phyloP scores from a whole-genome alignment of 2,888 invertebrate genomes.

The Melipona beecheii region DNA sequence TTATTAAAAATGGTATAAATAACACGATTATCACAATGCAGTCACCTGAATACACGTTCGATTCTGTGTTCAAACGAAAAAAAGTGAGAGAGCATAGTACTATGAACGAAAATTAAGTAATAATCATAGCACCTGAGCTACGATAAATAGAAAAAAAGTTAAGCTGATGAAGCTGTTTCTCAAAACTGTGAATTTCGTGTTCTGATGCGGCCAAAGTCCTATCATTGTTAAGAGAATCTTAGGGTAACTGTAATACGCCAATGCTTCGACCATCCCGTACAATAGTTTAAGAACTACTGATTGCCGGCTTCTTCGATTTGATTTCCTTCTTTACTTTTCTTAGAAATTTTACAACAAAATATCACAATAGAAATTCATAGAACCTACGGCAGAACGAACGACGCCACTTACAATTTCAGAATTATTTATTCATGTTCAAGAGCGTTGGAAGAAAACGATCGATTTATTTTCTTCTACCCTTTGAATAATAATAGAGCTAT shows the following conservation, averaged over 20 bases:
- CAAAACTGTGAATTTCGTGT: background rate
- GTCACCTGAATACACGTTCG: background rate
- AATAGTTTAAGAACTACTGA: conserved; percentile 4
- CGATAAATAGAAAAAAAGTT: background rate
- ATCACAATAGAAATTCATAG: background rate
- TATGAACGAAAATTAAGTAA: background rate
- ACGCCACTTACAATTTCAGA: background rate
- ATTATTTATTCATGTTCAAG: background rate
- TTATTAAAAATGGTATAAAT: background rate
- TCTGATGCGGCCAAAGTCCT: conserved; percentile 30
- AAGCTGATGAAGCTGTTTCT: background rate
- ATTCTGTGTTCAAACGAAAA: background rate
- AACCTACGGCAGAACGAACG: background rate
- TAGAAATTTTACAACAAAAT: background rate
- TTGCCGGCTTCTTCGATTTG: background rate
- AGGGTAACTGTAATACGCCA: background rate
- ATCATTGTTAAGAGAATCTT: background rate
- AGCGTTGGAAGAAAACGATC: background rate
- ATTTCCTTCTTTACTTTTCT: background rate
- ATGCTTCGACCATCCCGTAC: conserved; percentile 5
- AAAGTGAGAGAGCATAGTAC: background rate
- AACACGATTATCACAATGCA: too few species aligned
- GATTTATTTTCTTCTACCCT: background rate
- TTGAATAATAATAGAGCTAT: background rate
- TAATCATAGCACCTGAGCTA: background rate